A percentile compares a stretch with the other conserved stretches of the same genome.
These are phyloP conservation scores for Jordanella pulchra DNA, from an alignment of 2,797 vertebrate genomes.

Conservation along the genomic window DNA sequence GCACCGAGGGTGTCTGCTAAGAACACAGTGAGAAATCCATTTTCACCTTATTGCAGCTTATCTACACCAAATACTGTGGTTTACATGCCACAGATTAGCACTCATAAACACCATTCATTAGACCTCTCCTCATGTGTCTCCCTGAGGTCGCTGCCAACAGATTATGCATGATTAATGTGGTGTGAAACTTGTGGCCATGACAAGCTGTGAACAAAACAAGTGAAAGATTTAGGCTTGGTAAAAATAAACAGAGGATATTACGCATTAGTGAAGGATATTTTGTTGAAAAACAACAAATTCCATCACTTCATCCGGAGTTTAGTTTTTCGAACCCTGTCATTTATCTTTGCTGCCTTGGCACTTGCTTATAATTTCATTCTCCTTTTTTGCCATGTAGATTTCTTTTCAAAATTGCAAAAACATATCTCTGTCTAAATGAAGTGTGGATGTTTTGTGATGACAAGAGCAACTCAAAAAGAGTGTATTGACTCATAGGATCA, in stretches of 20 bases:
- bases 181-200: conserved; percentile 69
- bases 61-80: conserved; percentile 62
- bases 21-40: conserved; percentile 38
- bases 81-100: conserved; percentile 72
- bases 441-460: conserved; percentile 47
- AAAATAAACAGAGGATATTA: conserved; percentile 76
- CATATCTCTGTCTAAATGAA: conserved; percentile 55
- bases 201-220: conserved; percentile 66
- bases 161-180: conserved; percentile 77
- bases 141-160: conserved; percentile 64
- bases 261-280: conserved; percentile 63
- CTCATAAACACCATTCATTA: conserved; percentile 76
- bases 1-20: conserved; percentile 22
- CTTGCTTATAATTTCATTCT: conserved; percentile 35
- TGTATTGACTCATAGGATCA: conserved; percentile 18
- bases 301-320: conserved; percentile 56
- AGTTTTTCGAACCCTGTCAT: conserved; percentile 50
- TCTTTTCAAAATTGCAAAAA: conserved; percentile 40
- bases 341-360: conserved; percentile 44
- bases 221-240: conserved; percentile 58
- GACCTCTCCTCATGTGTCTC: conserved; percentile 37
- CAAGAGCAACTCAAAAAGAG: conserved; percentile 22
- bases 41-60: conserved; percentile 66
- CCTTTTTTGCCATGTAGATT: conserved; percentile 21
- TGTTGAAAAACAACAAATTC: conserved; percentile 58